Evolutionary conservation across 2,797 vertebrate genomes (phyloP).

Genomic region (Adelosebastes latens): DNA sequence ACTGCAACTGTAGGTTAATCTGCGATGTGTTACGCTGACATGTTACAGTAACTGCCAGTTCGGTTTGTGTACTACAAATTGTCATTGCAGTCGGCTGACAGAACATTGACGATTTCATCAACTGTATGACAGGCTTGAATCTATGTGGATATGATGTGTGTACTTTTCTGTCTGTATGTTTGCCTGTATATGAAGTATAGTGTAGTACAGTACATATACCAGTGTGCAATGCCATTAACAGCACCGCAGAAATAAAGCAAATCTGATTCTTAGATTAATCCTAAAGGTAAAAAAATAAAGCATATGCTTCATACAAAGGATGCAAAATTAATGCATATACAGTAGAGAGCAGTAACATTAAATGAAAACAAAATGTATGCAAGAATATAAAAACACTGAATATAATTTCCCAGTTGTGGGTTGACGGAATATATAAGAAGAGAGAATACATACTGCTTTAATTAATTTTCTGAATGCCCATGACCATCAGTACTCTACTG

Average conservation of each 20-base stretch:
- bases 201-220: neutral
- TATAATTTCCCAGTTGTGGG: neutral
- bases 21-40: conserved; percentile 22
- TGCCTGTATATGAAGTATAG: neutral
- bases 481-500: neutral
- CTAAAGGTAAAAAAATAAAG: neutral
- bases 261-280: neutral
- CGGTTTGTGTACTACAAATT: conserved; percentile 8
- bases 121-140: neutral
- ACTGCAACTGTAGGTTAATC: conserved; percentile 34
- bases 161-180: neutral
- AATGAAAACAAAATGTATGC: conserved; percentile 1
- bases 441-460: neutral
- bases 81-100: conserved; percentile 6
- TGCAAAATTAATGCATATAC: neutral
- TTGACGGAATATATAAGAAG: neutral
- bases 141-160: neutral
- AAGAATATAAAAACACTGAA: conserved; percentile 12
- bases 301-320: neutral
- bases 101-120: neutral
- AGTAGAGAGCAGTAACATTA: neutral
- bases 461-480: conserved; percentile 14
- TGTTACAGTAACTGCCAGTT: conserved; percentile 25
- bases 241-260: neutral
- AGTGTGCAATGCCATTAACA: neutral